Conservation (phyloP, 1,140 invertebrate species). For the Chelonus insularis region DNA sequence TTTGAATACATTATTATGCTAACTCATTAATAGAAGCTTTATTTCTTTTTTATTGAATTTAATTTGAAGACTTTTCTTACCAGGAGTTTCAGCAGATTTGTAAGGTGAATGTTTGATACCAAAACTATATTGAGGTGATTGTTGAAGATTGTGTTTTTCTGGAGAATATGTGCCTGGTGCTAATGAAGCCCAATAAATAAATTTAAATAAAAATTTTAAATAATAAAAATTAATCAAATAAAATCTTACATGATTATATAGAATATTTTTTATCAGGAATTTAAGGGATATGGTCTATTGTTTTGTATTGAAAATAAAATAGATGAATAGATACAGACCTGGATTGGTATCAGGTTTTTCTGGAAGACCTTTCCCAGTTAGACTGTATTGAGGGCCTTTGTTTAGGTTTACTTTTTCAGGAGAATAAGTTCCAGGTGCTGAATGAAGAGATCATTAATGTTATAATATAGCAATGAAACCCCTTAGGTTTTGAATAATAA, state of each 20-base stretch:
- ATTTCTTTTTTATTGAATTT: too few relatives aligned
- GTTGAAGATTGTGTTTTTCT: constrained; percentile 68
- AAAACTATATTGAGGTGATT: constrained; percentile 65
- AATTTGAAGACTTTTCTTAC: constrained; percentile 31
- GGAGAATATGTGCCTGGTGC: constrained; percentile 63
- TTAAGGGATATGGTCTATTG: too few relatives aligned
- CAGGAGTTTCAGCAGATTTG: constrained; percentile 60
- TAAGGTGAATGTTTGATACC: constrained; percentile 60
- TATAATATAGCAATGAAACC: constrained; percentile 39
- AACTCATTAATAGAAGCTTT: too few relatives aligned
- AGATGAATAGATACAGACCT: constrained; percentile 33
- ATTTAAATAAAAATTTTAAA: background rate
- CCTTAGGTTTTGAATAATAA: too few relatives aligned
- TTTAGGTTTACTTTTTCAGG: constrained; percentile 66
- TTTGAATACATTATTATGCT: constrained; percentile 41
- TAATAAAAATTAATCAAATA: too few relatives aligned
- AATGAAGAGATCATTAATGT: constrained; percentile 31
- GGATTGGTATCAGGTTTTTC: constrained; percentile 43
- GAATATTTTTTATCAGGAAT: too few relatives aligned
- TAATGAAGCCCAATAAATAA: constrained; percentile 29
- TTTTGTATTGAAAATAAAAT: too few relatives aligned
- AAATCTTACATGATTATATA: too few relatives aligned
- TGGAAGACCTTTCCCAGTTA: constrained; percentile 44
- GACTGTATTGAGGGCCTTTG: constrained; percentile 38
- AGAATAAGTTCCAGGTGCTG: constrained; percentile 61